These are phyloP conservation scores for Machimus rusticus DNA, from an alignment of 2,888 invertebrate species.

Conservation along the genomic window DNA sequence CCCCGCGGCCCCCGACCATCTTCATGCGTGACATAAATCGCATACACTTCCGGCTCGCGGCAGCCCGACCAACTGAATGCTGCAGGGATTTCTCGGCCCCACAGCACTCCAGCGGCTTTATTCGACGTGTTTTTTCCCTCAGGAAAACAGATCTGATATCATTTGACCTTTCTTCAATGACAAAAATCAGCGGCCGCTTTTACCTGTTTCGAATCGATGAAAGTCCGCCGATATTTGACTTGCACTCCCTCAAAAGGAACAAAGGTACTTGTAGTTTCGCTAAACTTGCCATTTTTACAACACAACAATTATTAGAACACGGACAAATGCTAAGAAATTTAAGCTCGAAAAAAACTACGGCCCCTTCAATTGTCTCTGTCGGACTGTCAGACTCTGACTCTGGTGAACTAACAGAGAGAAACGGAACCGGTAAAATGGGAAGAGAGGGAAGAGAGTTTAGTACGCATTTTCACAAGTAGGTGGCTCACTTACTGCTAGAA, in stretches of 20 bases:
- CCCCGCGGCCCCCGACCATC: background rate
- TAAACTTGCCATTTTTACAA: background rate
- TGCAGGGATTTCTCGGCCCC: background rate
- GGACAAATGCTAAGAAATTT: background rate
- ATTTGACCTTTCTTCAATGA: conserved; percentile 28
- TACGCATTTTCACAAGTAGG: background rate
- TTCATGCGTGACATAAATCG: background rate
- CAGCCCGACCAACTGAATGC: background rate
- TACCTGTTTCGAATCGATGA: background rate
- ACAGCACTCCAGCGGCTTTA: background rate
- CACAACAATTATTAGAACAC: background rate
- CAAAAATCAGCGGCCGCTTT: background rate
- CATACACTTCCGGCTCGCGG: background rate
- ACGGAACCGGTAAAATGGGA: background rate
- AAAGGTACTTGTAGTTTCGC: background rate
- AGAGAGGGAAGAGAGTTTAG: background rate
- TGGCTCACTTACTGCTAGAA: background rate
- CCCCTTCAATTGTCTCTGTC: too few relatives aligned
- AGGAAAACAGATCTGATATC: background rate
- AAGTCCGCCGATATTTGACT: background rate
- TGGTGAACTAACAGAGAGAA: too few relatives aligned
- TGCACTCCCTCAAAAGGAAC: background rate
- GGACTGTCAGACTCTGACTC: too few relatives aligned
- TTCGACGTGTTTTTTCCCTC: background rate
- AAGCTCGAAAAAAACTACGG: background rate